Evolutionary conservation across 2,888 invertebrate genomes (phyloP).

Genomic region (Amblyjoppa fuscipennis): DNA sequence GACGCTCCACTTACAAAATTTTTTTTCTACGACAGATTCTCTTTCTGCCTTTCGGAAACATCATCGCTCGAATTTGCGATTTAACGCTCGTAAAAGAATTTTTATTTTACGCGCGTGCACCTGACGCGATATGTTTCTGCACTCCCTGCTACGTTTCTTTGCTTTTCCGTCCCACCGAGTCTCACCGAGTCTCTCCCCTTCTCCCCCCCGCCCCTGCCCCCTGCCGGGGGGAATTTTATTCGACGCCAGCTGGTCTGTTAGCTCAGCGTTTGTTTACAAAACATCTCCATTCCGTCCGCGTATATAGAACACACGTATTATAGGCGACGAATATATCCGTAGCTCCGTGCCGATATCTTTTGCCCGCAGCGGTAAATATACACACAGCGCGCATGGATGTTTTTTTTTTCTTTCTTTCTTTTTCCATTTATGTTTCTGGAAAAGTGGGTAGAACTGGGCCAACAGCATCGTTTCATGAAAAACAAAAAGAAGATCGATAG

Average conservation of each 20-base stretch:
- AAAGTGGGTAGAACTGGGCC: not conserved
- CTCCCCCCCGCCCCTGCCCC: not conserved
- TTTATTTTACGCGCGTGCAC: conserved; percentile 1
- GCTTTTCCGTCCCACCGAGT: not conserved
- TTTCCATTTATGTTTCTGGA: not conserved
- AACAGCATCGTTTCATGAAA: not conserved
- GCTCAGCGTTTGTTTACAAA: conserved; percentile 47
- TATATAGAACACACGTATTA: conserved; percentile 7
- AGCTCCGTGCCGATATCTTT: not conserved
- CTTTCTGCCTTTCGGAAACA: not conserved
- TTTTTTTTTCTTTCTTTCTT: not conserved
- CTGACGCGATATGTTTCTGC: conserved; percentile 17
- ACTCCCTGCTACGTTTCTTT: not conserved
- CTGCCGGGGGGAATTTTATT: conserved; percentile 15
- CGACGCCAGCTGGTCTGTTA: conserved; percentile 16
- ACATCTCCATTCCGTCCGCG: conserved; percentile 26
- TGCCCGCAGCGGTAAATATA: not conserved
- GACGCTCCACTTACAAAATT: not conserved
- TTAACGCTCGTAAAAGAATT: not conserved
- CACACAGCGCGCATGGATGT: not conserved
- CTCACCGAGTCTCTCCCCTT: not conserved
- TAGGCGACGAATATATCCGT: not conserved
- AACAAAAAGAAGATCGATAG: not conserved
- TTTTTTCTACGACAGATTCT: not conserved
- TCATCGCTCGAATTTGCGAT: not conserved